Evolutionary conservation across 2,113 vertebrate species (phyloP).

Genomic region (Ptyas mucosa): DNA sequence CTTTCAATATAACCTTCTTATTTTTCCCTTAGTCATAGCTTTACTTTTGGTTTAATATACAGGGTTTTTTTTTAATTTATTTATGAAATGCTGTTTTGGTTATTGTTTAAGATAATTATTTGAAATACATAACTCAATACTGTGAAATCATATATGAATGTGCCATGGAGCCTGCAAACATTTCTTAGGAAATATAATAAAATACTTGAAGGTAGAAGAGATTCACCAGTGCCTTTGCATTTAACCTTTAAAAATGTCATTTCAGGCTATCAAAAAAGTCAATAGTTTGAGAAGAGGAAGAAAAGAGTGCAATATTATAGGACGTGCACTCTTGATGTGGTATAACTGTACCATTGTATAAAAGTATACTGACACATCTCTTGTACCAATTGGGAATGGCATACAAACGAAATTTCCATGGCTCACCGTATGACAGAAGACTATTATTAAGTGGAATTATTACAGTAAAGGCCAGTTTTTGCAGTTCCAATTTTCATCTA

Average conservation of each 20-base stretch:
- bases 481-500: neutral
- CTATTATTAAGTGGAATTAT: slow-evolving; percentile 31
- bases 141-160: slow-evolving; percentile 11
- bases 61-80: neutral
- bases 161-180: slow-evolving; percentile 34
- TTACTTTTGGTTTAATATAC: neutral
- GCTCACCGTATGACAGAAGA: slow-evolving; percentile 33
- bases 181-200: slow-evolving; percentile 31
- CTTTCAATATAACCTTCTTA: neutral
- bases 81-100: slow-evolving; percentile 20
- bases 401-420: slow-evolving; percentile 6
- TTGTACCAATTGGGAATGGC: slow-evolving; percentile 36
- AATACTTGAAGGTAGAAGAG: slow-evolving; percentile 30
- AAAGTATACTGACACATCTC: neutral
- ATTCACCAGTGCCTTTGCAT: slow-evolving; percentile 11
- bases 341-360: slow-evolving; percentile 19
- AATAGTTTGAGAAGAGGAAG: slow-evolving; percentile 20
- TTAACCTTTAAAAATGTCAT: slow-evolving; percentile 54
- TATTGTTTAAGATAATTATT: slow-evolving; percentile 34
- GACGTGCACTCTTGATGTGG: slow-evolving; percentile 42
- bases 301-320: slow-evolving; percentile 38
- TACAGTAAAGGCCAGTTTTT: slow-evolving; percentile 15
- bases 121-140: slow-evolving; percentile 14
- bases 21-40: neutral
- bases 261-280: slow-evolving; percentile 49